phyloP scores from a whole-genome alignment of 1,140 invertebrate species.

The Rhopalosiphum maidis region DNA sequence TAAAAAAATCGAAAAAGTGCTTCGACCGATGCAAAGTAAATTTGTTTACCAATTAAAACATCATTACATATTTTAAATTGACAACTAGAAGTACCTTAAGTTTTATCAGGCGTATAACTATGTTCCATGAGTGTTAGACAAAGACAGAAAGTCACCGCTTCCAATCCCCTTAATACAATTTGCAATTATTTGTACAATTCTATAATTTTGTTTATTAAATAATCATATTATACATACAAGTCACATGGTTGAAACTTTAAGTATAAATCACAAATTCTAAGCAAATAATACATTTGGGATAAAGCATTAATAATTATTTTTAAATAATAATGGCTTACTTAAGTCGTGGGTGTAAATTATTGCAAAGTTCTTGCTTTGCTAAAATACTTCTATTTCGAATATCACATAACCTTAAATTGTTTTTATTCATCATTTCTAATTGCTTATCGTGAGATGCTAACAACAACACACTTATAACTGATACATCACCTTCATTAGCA shows the following conservation, averaged over 20 bases:
- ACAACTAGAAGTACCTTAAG: too few relatives aligned
- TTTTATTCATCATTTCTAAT: slow-evolving; percentile 82
- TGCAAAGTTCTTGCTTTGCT: slow-evolving; percentile 88
- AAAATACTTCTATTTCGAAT: slow-evolving; percentile 78
- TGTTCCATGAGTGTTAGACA: too few relatives aligned
- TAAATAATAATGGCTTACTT: slow-evolving; percentile 65
- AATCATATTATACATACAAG: background rate
- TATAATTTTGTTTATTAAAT: background rate
- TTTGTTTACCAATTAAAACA: too few relatives aligned
- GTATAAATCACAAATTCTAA: background rate
- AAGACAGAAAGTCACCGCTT: too few relatives aligned
- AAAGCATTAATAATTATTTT: background rate
- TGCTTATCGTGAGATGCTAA: slow-evolving; percentile 81
- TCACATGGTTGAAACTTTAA: too few relatives aligned
- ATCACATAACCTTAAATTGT: slow-evolving; percentile 69
- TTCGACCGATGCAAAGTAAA: too few relatives aligned
- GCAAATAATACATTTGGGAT: background rate
- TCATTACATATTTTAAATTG: too few relatives aligned
- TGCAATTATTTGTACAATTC: background rate
- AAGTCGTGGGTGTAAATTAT: slow-evolving; percentile 81
- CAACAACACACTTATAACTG: slow-evolving; percentile 85
- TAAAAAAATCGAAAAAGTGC: too few relatives aligned
- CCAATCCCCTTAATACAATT: too few relatives aligned
- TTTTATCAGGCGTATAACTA: too few relatives aligned
- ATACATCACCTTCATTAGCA: slow-evolving; percentile 77